These are phyloP conservation scores for Riptortus pedestris DNA, from an alignment of 1,140 invertebrate species.

Conservation along the genomic window DNA sequence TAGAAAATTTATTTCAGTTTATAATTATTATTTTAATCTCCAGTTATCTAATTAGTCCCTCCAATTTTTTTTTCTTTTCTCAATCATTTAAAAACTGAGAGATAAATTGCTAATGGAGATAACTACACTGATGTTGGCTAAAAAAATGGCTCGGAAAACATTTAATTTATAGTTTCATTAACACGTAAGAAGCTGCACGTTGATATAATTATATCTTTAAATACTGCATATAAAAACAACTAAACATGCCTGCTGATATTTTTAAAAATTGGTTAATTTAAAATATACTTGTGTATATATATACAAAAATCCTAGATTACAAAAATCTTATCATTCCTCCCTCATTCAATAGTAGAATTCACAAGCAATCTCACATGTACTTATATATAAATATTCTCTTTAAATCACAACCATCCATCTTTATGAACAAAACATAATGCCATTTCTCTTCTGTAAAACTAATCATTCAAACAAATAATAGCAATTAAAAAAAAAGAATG, in stretches of 20 bases:
- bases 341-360: neutral
- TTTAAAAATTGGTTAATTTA: slow-evolving; percentile 12
- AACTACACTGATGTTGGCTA: neutral
- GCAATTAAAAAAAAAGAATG: too few species aligned
- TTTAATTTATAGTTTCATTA: neutral
- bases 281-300: slow-evolving; percentile 7
- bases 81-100: too few species aligned
- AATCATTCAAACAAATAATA: too few species aligned
- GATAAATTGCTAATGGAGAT: too few species aligned
- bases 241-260: neutral
- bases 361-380: neutral
- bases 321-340: neutral
- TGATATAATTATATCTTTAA: neutral
- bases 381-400: too few species aligned
- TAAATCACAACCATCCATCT: too few species aligned
- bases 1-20: too few species aligned
- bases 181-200: neutral
- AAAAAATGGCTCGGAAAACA: slow-evolving; percentile 15
- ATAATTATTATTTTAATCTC: too few species aligned
- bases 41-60: too few species aligned
- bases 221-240: slow-evolving; percentile 9
- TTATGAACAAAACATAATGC: too few species aligned
- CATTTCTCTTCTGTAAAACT: too few species aligned
- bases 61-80: too few species aligned
- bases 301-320: slow-evolving; percentile 17